phyloP scores from a whole-genome alignment of 1,140 invertebrate species.

The Tetragnatha versicolor region DNA sequence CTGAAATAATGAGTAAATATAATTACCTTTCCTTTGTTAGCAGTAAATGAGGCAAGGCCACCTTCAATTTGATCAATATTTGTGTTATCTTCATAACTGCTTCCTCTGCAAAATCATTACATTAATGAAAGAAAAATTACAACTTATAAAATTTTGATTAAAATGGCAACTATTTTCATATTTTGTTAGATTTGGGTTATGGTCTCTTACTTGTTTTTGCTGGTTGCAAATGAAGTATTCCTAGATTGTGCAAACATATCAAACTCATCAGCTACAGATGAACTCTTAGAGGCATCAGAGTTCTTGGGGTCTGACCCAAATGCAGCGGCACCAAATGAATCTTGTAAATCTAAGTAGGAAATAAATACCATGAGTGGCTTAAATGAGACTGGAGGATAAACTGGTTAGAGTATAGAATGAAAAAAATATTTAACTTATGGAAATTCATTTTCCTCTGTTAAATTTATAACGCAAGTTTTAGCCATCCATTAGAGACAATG shows the following conservation, averaged over 20 bases:
- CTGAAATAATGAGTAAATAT: neutral
- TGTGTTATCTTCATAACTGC: constrained; percentile 77
- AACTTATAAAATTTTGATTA: too few species aligned
- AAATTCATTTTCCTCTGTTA: too few species aligned
- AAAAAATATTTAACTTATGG: too few species aligned
- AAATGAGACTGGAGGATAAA: too few species aligned
- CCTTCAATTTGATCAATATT: constrained; percentile 71
- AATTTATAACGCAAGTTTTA: too few species aligned
- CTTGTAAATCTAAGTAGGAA: constrained; percentile 15
- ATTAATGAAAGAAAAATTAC: neutral
- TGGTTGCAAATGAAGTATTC: constrained; percentile 75
- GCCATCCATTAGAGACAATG: too few species aligned
- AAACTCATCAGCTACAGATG: constrained; percentile 73
- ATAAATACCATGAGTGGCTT: constrained; percentile 27
- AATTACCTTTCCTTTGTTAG: constrained; percentile 36
- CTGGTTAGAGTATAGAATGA: too few species aligned
- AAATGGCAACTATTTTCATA: too few species aligned
- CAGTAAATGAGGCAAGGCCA: constrained; percentile 48
- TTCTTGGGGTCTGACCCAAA: constrained; percentile 11
- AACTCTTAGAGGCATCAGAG: constrained; percentile 26
- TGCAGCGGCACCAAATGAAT: constrained; percentile 6
- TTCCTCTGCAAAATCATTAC: constrained; percentile 70
- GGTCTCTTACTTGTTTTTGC: constrained; percentile 71
- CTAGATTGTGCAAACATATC: constrained; percentile 91
- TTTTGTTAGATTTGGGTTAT: neutral